phyloP scores from a whole-genome alignment of 1,140 invertebrate species.

The Papilio polytes region DNA sequence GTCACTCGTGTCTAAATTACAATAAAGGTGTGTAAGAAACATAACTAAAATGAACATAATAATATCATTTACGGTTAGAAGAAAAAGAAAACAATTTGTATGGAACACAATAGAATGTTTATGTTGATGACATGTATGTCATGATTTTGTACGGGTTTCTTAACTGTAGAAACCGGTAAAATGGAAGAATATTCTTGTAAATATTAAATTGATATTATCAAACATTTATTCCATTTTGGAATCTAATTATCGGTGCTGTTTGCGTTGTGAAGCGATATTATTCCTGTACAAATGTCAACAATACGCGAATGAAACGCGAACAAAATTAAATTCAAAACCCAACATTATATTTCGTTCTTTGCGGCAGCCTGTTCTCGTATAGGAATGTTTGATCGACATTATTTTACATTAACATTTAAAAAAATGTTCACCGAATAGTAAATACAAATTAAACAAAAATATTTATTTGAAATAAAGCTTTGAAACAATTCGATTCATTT shows the following conservation, averaged over 20 bases:
- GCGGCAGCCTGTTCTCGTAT: background rate
- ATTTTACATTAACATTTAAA: background rate
- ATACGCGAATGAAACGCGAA: constrained; percentile 14
- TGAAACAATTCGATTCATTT: too few relatives aligned
- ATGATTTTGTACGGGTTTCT: background rate
- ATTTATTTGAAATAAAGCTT: too few relatives aligned
- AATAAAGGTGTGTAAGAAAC: too few relatives aligned
- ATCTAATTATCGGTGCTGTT: constrained; percentile 29
- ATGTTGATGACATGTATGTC: too few relatives aligned
- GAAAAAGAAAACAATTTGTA: too few relatives aligned
- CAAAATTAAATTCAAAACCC: constrained; percentile 37
- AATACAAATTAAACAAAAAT: background rate
- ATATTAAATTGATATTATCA: constrained; percentile 15
- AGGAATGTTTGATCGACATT: constrained; percentile 5
- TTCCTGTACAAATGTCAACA: constrained; percentile 27
- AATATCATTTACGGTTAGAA: too few relatives aligned
- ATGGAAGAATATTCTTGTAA: background rate
- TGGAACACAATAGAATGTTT: too few relatives aligned
- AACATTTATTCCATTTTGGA: constrained; percentile 32
- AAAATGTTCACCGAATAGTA: background rate
- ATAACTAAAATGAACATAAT: too few relatives aligned
- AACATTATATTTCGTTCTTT: constrained; percentile 28
- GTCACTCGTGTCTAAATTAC: too few relatives aligned
- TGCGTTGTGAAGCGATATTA: constrained; percentile 29
- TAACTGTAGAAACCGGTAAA: background rate